Evolutionary conservation across 2,888 invertebrate species (phyloP).

Genomic region (Chirona hameri): DNA sequence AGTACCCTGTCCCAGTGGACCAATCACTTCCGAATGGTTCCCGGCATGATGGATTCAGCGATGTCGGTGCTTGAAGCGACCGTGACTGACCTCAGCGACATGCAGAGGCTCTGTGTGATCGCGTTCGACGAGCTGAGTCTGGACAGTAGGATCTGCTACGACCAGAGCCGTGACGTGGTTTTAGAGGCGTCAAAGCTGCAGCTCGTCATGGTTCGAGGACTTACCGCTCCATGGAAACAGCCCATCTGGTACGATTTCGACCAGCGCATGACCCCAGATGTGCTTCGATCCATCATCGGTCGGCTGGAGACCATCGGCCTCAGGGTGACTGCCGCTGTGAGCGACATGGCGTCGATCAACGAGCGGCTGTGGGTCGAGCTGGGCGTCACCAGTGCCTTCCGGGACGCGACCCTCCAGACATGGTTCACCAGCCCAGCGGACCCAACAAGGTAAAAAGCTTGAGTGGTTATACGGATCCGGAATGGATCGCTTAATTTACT

Average conservation of each 20-base stretch:
- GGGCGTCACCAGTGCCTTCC: neutral
- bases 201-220: neutral
- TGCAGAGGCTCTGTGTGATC: neutral
- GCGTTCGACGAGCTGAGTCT: neutral
- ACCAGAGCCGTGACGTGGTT: neutral
- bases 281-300: neutral
- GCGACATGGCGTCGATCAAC: neutral
- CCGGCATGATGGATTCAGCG: neutral
- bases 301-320: neutral
- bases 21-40: neutral
- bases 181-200: neutral
- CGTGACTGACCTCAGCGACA: neutral
- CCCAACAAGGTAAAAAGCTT: neutral
- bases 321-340: neutral
- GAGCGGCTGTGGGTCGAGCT: neutral
- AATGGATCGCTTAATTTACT: no score
- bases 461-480: neutral
- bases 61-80: neutral
- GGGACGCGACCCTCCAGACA: neutral
- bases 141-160: neutral
- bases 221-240: neutral
- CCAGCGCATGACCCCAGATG: neutral
- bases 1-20: neutral
- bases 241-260: neutral
- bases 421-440: neutral